Evolutionary conservation across 2,888 invertebrate species (phyloP), one percentile per base, ranked within the genome.

Genomic region (Lepidochitona cinerea): DNA sequence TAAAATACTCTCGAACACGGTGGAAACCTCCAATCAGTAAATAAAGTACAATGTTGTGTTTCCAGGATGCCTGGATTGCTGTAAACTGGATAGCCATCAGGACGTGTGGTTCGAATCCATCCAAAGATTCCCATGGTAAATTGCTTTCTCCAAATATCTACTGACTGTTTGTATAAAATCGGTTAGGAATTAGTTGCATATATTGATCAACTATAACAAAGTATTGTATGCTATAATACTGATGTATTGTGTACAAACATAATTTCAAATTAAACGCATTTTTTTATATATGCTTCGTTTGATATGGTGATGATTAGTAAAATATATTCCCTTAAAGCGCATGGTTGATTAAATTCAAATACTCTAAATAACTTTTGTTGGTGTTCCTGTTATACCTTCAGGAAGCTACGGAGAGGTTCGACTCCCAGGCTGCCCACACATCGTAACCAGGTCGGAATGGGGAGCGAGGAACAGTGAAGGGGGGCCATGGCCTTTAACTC

Each of bases 371-470:
- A n/a, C n/a, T n/a, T n/a, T n/a, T n/a, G n/a, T n/a, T n/a, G n/a
- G n/a, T n/a, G n/a, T 49, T 49, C 18, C n/a, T 49, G 7, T 49
- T 49, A 23, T 49, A 1, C 49, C 18, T 23, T n/a, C 18, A 71
- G 65, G 37, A 12, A 33, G 64, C 41, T 53, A 35, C 18, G 37
- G 37, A n/a, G 59, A 41, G 0, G 33, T 69, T 0, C 68, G 68
- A 26, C 52, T 73, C 23, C 29, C 70, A n/a, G 71, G 71, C 3
- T 79, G 79, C 53, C 79, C 79, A 1, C 36, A 59, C 12, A 79
- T 79, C 26, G 73, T 84, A 0, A 75, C 75, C 5, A 73, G 84
- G 7, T 37, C 72, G n/a, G 78, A 74, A 54, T 84, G 84, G 84
- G 77, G 77, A 35, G 84, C 83, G 0, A 73, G 81, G 0, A 26